These are phyloP conservation scores for Apostichopus japonicus DNA, from an alignment of 35 echinoderm and acorn worm species.

Conservation along the genomic window DNA sequence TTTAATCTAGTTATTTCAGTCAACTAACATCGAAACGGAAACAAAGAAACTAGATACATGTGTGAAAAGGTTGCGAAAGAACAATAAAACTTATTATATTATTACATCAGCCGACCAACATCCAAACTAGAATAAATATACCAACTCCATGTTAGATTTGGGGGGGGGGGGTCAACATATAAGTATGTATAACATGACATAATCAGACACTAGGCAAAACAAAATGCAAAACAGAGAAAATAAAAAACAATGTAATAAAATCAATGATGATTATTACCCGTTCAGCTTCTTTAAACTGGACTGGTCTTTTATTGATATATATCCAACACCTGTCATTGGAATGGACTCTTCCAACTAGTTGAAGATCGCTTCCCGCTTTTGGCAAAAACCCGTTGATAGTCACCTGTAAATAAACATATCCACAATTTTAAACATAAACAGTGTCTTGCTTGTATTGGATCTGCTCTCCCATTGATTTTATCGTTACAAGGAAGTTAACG, in stretches of 20 bases:
- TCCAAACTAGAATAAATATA: too few relatives aligned
- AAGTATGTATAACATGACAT: too few relatives aligned
- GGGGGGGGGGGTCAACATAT: too few relatives aligned
- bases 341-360: conserved; percentile 59
- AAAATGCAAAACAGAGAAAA: too few relatives aligned
- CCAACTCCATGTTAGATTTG: neutral
- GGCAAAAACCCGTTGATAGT: conserved; percentile 72
- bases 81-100: too few relatives aligned
- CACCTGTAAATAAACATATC: conserved; percentile 61
- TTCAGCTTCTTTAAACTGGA: conserved; percentile 81
- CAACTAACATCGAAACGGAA: too few relatives aligned
- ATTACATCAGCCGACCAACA: too few relatives aligned
- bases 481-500: neutral
- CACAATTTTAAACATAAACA: neutral
- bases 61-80: too few relatives aligned
- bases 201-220: too few relatives aligned
- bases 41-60: too few relatives aligned
- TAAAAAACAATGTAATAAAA: neutral
- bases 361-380: conserved; percentile 62
- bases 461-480: neutral
- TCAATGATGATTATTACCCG: conserved; percentile 54
- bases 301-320: conserved; percentile 80
- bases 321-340: conserved; percentile 85
- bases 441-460: neutral
- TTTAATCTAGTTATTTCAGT: too few relatives aligned